Evolutionary conservation across 2,113 vertebrate genomes (phyloP).

Genomic region (Promerops cafer): DNA sequence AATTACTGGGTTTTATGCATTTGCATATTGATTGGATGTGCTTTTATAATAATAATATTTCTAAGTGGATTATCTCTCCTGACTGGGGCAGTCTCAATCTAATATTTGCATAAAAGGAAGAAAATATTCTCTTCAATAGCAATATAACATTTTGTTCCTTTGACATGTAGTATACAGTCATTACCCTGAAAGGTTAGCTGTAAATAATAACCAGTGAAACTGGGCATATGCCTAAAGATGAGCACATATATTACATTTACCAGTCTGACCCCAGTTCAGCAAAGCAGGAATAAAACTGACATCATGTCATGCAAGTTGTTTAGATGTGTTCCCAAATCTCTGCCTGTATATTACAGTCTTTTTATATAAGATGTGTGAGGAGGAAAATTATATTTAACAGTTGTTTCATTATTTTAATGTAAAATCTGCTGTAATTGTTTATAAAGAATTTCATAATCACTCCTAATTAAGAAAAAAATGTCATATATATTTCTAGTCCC

Average conservation of each 20-base stretch:
- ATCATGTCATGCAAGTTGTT: neutral
- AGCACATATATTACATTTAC: neutral
- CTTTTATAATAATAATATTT: conserved; percentile 3
- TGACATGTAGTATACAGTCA: neutral
- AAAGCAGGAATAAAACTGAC: neutral
- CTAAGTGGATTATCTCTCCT: neutral
- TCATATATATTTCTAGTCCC: neutral
- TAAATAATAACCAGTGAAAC: neutral
- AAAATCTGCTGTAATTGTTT: neutral
- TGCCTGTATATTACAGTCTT: neutral
- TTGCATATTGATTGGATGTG: neutral
- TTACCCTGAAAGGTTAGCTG: neutral
- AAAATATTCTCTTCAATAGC: neutral
- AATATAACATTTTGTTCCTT: neutral
- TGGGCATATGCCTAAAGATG: neutral
- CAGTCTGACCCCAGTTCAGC: neutral
- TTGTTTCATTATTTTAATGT: neutral
- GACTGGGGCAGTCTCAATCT: neutral
- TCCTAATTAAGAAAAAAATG: neutral
- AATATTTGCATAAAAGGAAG: neutral
- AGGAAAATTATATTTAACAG: neutral
- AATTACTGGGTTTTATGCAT: neutral
- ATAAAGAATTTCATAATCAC: neutral
- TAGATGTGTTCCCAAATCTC: neutral
- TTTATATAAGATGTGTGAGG: neutral